Evolutionary conservation across 2,113 vertebrate genomes (phyloP).

Genomic region (Chaetura pelagica): DNA sequence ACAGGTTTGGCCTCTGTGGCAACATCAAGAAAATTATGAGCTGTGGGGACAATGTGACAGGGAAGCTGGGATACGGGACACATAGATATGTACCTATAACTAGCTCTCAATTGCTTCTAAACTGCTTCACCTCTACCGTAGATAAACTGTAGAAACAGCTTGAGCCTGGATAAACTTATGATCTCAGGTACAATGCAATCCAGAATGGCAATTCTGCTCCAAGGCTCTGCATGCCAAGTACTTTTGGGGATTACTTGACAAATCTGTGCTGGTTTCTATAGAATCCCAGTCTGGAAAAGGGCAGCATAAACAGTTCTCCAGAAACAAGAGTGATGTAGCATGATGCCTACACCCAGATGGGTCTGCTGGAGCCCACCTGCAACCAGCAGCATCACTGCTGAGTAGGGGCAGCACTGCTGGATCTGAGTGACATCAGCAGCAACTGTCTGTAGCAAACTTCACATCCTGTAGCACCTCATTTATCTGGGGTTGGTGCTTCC

Average conservation of each 20-base stretch:
- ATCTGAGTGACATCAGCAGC: not conserved
- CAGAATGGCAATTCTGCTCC: not conserved
- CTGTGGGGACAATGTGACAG: not conserved
- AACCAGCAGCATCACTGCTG: not conserved
- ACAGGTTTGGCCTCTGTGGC: not conserved
- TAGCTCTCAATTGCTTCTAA: not conserved
- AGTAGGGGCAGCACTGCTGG: not conserved
- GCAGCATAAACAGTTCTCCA: not conserved
- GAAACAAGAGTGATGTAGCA: not conserved
- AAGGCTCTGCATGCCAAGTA: not conserved
- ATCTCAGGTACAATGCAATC: not conserved
- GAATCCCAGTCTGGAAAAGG: not conserved
- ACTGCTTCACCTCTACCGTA: not conserved
- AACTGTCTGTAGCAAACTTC: not conserved
- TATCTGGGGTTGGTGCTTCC: not conserved
- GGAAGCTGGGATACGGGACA: not conserved
- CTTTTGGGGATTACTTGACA: not conserved
- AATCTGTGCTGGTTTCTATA: not conserved
- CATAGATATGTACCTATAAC: not conserved
- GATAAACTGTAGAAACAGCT: slow-evolving; percentile 22
- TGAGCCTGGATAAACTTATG: not conserved
- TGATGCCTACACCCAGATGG: fast-evolving
- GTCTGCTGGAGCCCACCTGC: not conserved
- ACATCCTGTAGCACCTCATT: not conserved
- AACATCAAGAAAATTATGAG: not conserved